Evolutionary conservation across 30 jellyfish, hydroid and myxozoan species (phyloP).

Genomic region (Hydractinia echinata): DNA sequence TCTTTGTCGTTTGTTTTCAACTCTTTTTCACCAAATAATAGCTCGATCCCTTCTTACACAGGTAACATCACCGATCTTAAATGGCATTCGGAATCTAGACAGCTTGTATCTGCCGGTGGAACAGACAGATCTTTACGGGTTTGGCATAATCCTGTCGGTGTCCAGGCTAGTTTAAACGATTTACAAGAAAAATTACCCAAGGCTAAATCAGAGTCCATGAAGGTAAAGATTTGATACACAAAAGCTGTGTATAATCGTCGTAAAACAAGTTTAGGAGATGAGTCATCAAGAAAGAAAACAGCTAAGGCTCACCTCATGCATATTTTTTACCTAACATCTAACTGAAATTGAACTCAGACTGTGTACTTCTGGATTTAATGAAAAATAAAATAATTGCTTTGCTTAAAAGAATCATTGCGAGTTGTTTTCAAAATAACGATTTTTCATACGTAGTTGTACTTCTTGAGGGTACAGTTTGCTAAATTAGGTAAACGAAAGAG

Average conservation of each 20-base stretch:
- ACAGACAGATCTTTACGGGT: constrained; percentile 75
- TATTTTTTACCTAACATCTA: too few species aligned
- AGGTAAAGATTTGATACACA: constrained; percentile 42
- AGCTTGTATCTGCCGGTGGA: constrained; percentile 76
- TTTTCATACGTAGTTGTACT: too few species aligned
- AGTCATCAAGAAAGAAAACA: too few species aligned
- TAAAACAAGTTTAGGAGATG: too few species aligned
- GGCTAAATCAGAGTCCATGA: constrained; percentile 69
- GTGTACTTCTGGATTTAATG: background rate
- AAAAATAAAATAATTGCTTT: background rate
- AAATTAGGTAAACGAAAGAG: too few species aligned
- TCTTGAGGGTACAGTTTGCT: too few species aligned
- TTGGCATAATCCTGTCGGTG: constrained; percentile 94
- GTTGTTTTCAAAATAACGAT: too few species aligned
- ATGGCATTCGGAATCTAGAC: constrained; percentile 87
- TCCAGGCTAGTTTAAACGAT: constrained; percentile 50
- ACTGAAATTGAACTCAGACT: too few species aligned
- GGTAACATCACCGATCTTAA: constrained; percentile 60
- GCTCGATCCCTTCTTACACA: background rate
- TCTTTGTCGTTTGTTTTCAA: too few species aligned
- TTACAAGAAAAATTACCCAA: constrained; percentile 68
- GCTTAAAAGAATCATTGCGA: too few species aligned
- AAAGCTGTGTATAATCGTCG: too few species aligned
- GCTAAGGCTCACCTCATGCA: background rate
- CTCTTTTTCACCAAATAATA: too few species aligned